Evolutionary conservation across 2,797 vertebrate species (phyloP), one percentile per base, ranked within the genome.

Genomic region (Malacoctenus gilli): DNA sequence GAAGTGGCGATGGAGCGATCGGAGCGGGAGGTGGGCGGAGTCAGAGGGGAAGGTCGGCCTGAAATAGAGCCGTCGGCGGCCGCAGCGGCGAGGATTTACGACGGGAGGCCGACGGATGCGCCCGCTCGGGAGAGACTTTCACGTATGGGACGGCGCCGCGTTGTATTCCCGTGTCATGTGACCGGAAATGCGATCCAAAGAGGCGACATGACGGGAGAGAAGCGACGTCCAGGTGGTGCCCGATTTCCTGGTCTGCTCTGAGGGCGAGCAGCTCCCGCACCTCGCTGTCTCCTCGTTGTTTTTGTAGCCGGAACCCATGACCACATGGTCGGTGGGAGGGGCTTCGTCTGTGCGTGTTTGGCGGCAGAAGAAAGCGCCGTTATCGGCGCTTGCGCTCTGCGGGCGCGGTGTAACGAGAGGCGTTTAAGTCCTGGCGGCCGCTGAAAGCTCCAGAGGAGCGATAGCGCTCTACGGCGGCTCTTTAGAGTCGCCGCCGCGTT

Each of bases 31-130:
- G 43, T 49, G 14, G 8, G 9, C 3, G 21, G 16, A 47, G 25
- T 39, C 4, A 38, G 52, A 57, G 40, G 39, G 59, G 66, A 67
- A 64, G 75, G 68, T 78, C 81, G 67, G 61, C 75, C 64, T 39
- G 69, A 85, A 86, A 87, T 83, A 84, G 84, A 80, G 59, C 7
- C 12, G 20, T 76, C 61, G 54, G 52, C 55, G 41, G 48, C 50
- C 42, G 35, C 36, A 76, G 66, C 46, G 43, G 59, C 61, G 60
- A 41, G 50, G 61, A 67, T 54, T 79, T 68, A 77, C 70, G 74
- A 5, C 25, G 9, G 25, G 6, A 2, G 35, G 21, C n/a, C n/a
- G n/a, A n/a, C n/a, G n/a, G n/a, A n/a, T n/a, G n/a, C n/a, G n/a
- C n/a, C n/a, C n/a, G n/a, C n/a, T n/a, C n/a, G n/a, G n/a, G n/a